Evolutionary conservation across 2,888 invertebrate genomes (phyloP).

Genomic region (Endotricha flammealis): DNA sequence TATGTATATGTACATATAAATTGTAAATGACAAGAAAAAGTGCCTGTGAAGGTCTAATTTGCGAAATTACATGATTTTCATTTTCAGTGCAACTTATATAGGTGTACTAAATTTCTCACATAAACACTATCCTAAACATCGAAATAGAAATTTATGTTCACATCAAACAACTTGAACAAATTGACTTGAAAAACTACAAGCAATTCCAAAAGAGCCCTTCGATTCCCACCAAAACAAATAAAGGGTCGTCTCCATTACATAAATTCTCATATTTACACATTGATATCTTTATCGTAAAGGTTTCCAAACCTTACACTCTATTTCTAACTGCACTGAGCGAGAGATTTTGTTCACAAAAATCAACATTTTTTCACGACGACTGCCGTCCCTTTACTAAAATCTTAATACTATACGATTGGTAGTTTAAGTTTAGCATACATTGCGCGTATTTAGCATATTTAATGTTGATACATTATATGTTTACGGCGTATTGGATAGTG

Average conservation of each 20-base stretch:
- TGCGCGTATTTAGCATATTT: conserved; percentile 17
- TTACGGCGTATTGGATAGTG: conserved; percentile 34
- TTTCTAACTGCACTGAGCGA: conserved; percentile 55
- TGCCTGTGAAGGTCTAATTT: too few species aligned
- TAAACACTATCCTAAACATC: too few species aligned
- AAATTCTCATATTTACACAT: conserved; percentile 26
- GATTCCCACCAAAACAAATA: neutral
- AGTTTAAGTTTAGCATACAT: conserved; percentile 23
- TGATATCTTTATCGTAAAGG: conserved; percentile 26
- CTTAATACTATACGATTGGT: conserved; percentile 37
- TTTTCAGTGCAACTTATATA: too few species aligned
- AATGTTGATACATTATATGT: neutral
- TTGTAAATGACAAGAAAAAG: too few species aligned
- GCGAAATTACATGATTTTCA: too few species aligned
- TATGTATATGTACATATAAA: too few species aligned
- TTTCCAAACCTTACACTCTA: conserved; percentile 33
- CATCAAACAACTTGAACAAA: too few species aligned
- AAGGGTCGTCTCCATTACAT: conserved; percentile 15
- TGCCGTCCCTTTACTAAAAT: conserved; percentile 35
- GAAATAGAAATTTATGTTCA: too few species aligned
- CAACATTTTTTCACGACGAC: conserved; percentile 56
- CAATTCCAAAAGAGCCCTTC: too few species aligned
- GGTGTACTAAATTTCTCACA: too few species aligned
- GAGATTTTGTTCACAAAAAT: conserved; percentile 53
- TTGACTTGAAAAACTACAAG: too few species aligned